Evolutionary conservation across 2,888 invertebrate species (phyloP).

Genomic region (Temnothorax unifasciatus): DNA sequence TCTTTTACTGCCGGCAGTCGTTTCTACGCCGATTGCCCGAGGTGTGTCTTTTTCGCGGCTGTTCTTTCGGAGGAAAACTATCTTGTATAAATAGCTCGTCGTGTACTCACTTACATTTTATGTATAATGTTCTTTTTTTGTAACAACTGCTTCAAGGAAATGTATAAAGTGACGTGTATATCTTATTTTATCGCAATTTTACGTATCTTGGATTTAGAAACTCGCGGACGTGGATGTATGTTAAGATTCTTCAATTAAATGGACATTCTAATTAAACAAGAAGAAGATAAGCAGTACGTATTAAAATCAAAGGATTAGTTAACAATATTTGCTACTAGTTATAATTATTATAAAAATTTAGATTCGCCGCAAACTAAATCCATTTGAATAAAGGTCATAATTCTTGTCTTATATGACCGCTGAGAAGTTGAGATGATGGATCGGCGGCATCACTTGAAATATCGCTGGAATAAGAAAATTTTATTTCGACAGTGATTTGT

Average conservation of each 20-base stretch:
- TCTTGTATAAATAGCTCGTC: not conserved
- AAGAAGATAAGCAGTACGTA: not conserved
- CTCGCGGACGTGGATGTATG: not conserved
- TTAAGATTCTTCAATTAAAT: not conserved
- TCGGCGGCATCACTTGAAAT: slow-evolving; percentile 67
- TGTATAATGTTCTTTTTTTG: not conserved
- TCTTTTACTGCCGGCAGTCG: slow-evolving; percentile 20
- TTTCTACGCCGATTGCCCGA: slow-evolving; percentile 9
- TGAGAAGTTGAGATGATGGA: slow-evolving; percentile 39
- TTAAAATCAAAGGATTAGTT: not conserved
- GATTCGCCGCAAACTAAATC: not conserved
- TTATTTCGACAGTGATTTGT: slow-evolving; percentile 77
- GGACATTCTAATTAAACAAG: not conserved
- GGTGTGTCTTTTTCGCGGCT: not conserved
- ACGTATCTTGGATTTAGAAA: not conserved
- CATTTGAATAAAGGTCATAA: not conserved
- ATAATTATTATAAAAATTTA: not conserved
- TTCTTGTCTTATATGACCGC: slow-evolving; percentile 24
- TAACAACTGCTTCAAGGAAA: not conserved
- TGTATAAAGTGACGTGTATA: not conserved
- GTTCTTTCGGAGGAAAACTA: not conserved
- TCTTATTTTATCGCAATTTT: not conserved
- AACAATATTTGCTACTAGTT: not conserved
- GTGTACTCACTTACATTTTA: not conserved
- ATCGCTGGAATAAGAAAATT: slow-evolving; percentile 70